These are phyloP conservation scores for Charadrius vociferus DNA, from an alignment of 2,113 vertebrate species.

Conservation along the genomic window DNA sequence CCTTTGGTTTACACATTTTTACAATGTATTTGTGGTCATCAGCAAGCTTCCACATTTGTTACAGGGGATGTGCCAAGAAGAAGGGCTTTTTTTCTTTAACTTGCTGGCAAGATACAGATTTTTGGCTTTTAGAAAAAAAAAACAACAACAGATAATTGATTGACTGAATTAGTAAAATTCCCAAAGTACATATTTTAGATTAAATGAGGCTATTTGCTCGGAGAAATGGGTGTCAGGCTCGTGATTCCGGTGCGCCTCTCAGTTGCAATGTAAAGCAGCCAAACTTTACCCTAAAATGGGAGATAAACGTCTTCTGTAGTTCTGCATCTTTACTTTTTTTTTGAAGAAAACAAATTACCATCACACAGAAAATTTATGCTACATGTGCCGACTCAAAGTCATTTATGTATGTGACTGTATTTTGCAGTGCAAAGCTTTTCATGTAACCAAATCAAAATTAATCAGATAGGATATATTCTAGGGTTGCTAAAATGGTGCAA, in stretches of 20 bases:
- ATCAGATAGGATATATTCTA: rapidly evolving
- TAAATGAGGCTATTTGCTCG: background rate
- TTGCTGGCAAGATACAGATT: rapidly evolving
- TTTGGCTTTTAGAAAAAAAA: background rate
- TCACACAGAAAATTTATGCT: background rate
- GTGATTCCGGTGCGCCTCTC: rapidly evolving
- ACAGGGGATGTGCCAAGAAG: slow-evolving; percentile 63
- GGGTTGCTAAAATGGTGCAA: background rate
- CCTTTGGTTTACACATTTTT: slow-evolving; percentile 73
- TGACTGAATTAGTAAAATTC: background rate
- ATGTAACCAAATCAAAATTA: background rate
- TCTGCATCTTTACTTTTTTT: background rate
- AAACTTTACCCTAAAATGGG: background rate
- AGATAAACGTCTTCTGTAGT: background rate
- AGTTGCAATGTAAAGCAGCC: background rate
- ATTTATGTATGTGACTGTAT: rapidly evolving
- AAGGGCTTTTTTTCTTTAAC: background rate
- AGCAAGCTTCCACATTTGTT: slow-evolving; percentile 77
- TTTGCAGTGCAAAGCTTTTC: background rate
- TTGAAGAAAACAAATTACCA: background rate
- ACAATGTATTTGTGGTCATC: slow-evolving; percentile 77
- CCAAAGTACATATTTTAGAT: background rate
- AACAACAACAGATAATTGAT: background rate
- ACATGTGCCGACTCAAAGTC: rapidly evolving
- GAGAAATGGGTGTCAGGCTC: background rate